Evolutionary conservation across 1,140 invertebrate genomes (phyloP).

Genomic region (Aethina tumida): DNA sequence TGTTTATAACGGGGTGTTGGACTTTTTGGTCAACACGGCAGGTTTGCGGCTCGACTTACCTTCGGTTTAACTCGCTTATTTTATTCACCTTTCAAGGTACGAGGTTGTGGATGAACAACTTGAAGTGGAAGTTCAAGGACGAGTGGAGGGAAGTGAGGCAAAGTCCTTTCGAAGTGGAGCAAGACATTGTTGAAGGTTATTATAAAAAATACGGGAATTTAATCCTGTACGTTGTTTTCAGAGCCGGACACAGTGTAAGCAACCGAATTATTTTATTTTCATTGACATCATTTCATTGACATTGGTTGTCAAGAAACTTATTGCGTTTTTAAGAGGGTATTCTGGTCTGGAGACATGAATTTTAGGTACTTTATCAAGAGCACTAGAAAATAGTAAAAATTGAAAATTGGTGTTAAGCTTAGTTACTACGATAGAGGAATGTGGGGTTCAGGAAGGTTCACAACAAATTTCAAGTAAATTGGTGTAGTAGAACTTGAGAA

Average conservation of each 20-base stretch:
- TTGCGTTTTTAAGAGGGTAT: too few species aligned
- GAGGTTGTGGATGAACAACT: slow-evolving; percentile 20
- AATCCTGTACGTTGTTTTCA: slow-evolving; percentile 43
- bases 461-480: too few species aligned
- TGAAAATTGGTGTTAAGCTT: too few species aligned
- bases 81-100: slow-evolving; percentile 14
- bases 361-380: too few species aligned
- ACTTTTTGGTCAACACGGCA: slow-evolving; percentile 39
- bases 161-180: slow-evolving; percentile 15
- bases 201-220: slow-evolving; percentile 23
- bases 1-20: slow-evolving; percentile 40
- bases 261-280: neutral
- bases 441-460: too few species aligned
- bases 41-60: slow-evolving; percentile 24
- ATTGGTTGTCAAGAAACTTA: too few species aligned
- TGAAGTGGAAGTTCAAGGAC: slow-evolving; percentile 18
- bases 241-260: slow-evolving; percentile 47
- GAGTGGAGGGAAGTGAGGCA: slow-evolving; percentile 16
- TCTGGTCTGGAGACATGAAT: too few species aligned
- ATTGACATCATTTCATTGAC: slow-evolving; percentile 3
- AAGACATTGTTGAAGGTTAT: slow-evolving; percentile 22
- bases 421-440: too few species aligned
- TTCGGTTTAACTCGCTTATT: slow-evolving; percentile 1
- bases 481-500: too few species aligned
- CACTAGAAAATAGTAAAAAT: too few species aligned